These are phyloP conservation scores for Metalampra italica DNA, from an alignment of 2,888 invertebrate genomes.

Conservation along the genomic window DNA sequence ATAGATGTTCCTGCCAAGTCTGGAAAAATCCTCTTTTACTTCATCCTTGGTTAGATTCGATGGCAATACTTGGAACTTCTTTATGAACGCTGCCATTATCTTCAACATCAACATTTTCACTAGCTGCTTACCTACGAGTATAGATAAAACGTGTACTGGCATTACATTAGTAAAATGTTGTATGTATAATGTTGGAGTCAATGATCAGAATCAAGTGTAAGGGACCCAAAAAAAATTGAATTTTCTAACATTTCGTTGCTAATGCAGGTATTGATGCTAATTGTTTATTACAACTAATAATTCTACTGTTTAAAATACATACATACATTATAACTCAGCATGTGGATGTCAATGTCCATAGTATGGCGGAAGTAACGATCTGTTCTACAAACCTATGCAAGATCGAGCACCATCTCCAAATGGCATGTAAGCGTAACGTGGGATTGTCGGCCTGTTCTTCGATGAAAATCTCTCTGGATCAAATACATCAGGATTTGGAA, in stretches of 20 bases:
- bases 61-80: neutral
- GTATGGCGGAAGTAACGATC: conserved; percentile 1
- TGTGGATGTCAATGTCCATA: no score
- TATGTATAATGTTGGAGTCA: no score
- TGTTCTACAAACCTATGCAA: neutral
- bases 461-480: conserved; percentile 6
- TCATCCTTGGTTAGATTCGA: neutral
- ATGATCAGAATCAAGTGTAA: no score
- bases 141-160: neutral
- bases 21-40: neutral
- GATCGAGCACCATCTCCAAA: neutral
- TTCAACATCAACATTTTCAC: neutral
- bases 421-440: neutral
- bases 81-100: neutral
- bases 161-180: neutral
- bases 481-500: conserved; percentile 2
- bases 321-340: no score
- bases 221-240: no score
- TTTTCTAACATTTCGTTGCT: no score
- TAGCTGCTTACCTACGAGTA: neutral
- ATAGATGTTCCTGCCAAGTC: neutral
- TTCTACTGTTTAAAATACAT: no score
- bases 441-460: neutral
- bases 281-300: no score
- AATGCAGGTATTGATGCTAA: no score